Evolutionary conservation across 2,113 vertebrate species (phyloP).

Genomic region (Talpa occidentalis): DNA sequence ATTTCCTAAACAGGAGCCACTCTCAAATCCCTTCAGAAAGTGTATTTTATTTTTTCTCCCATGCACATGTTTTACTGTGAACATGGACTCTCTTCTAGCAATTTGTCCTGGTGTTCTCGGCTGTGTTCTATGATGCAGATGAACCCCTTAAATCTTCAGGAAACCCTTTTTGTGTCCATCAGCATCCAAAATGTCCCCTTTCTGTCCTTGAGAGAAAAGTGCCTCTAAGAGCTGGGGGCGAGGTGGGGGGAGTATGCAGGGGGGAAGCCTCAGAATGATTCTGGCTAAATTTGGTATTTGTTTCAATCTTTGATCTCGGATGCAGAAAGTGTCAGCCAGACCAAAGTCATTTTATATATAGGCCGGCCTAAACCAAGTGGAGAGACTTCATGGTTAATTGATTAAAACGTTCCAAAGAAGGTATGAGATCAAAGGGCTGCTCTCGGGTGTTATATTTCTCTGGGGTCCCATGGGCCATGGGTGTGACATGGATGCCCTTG

Average conservation of each 20-base stretch:
- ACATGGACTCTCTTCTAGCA: background rate
- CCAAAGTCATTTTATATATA: constrained; percentile 87
- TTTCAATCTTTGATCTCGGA: constrained; percentile 89
- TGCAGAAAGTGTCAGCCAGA: constrained; percentile 84
- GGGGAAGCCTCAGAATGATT: constrained; percentile 82
- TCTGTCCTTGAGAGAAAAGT: constrained; percentile 72
- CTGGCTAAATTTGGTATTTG: constrained; percentile 79
- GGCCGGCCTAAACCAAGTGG: constrained; percentile 84
- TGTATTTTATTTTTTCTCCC: constrained; percentile 37
- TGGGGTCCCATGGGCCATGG: constrained; percentile 81
- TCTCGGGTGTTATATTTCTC: constrained; percentile 87
- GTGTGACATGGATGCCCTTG: constrained; percentile 86
- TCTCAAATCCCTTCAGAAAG: constrained; percentile 45
- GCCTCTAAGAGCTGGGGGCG: constrained; percentile 68
- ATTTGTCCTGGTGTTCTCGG: background rate
- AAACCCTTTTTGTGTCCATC: constrained; percentile 63
- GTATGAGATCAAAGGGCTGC: constrained; percentile 89
- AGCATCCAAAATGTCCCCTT: constrained; percentile 61
- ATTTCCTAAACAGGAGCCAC: background rate
- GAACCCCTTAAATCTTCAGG: constrained; percentile 45
- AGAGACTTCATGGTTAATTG: constrained; percentile 91
- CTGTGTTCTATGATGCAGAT: constrained; percentile 21
- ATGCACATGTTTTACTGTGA: constrained; percentile 43
- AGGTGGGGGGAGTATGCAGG: background rate
- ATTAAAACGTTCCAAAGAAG: constrained; percentile 90